These are phyloP conservation scores for Dysmachus trigonus DNA, from an alignment of 2,888 invertebrate species.

Conservation along the genomic window DNA sequence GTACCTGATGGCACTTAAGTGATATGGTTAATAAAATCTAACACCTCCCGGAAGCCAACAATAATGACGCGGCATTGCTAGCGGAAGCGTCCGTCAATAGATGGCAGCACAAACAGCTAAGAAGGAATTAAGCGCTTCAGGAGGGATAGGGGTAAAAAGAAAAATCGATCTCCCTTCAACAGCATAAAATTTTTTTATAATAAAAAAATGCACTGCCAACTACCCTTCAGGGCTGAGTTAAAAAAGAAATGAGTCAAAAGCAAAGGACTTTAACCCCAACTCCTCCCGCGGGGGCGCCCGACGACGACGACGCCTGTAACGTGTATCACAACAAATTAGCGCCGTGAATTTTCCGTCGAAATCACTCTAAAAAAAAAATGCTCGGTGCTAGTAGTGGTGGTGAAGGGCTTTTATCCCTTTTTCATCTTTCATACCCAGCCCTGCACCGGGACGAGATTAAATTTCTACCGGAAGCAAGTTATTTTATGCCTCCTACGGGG, in stretches of 20 bases:
- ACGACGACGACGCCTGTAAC: background rate
- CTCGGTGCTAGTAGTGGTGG: background rate
- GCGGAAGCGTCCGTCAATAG: background rate
- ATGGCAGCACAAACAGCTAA: background rate
- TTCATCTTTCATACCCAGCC: background rate
- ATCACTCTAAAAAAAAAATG: background rate
- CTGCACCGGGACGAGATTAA: background rate
- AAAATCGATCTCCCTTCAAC: background rate
- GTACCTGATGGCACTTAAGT: background rate
- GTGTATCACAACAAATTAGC: constrained; percentile 11
- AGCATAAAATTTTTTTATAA: background rate
- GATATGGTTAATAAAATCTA: background rate
- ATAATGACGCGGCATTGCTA: background rate
- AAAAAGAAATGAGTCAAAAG: background rate
- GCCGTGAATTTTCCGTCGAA: background rate
- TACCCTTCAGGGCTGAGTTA: background rate
- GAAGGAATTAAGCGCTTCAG: background rate
- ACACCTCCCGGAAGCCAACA: background rate
- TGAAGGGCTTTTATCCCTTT: background rate
- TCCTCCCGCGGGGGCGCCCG: background rate
- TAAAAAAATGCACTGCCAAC: background rate
- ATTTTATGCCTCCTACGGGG: background rate
- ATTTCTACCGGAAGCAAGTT: constrained; percentile 31
- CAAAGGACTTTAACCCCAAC: background rate
- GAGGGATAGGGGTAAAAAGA: background rate